A percentile compares a stretch with the other conserved stretches of the same genome.
Conservation (phyloP, 2,113 vertebrate species). For the Plectropomus leopardus region DNA sequence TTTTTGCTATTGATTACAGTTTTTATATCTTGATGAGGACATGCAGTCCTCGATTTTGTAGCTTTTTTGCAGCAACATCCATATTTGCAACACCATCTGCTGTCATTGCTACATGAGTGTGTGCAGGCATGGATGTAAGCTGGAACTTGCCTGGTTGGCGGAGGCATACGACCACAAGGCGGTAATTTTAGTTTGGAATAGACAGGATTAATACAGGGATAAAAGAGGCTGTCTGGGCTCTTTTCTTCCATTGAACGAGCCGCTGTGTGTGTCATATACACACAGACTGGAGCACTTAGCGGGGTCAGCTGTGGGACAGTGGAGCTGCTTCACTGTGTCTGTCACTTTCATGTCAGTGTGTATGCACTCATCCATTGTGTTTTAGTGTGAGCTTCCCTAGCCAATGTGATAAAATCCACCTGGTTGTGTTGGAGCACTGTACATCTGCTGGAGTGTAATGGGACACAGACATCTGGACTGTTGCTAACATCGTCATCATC, state of each 20-base stretch:
- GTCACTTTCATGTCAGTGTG: slow-evolving; percentile 11
- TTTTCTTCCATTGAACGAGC: not conserved
- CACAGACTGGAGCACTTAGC: slow-evolving; percentile 38
- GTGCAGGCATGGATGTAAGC: too few species aligned
- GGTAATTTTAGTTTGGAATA: too few species aligned
- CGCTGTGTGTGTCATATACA: not conserved
- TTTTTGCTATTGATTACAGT: too few species aligned
- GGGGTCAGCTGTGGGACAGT: slow-evolving; percentile 56
- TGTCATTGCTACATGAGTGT: too few species aligned
- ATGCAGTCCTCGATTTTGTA: too few species aligned
- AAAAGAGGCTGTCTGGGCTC: not conserved
- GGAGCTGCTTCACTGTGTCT: slow-evolving; percentile 9
- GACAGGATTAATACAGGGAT: not conserved
- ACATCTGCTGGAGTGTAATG: slow-evolving; percentile 43
- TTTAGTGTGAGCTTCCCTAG: not conserved
- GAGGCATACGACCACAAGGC: too few species aligned
- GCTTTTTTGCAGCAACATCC: too few species aligned
- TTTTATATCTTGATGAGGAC: too few species aligned
- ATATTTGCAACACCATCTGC: too few species aligned
- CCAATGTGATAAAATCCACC: slow-evolving; percentile 42
- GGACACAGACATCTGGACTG: slow-evolving; percentile 60
- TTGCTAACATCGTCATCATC: slow-evolving; percentile 15
- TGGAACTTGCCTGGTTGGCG: too few species aligned
- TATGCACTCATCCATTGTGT: not conserved
- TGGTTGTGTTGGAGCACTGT: not conserved